phyloP scores from a whole-genome alignment of 2,888 invertebrate species.

The Drosophila neoperkinsi region DNA sequence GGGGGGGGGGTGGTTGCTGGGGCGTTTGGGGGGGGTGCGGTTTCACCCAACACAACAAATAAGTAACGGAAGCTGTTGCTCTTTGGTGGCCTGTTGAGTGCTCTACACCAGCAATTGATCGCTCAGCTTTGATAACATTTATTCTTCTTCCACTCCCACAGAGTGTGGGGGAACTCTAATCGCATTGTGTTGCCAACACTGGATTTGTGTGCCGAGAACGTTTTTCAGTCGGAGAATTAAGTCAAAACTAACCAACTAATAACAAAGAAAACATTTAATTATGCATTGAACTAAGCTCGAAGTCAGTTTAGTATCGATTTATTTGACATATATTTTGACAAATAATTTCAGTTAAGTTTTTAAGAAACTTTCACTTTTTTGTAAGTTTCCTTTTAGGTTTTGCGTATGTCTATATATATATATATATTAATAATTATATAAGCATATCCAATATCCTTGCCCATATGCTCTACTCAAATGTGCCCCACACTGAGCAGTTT shows the following conservation, averaged over 20 bases:
- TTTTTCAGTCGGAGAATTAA: background rate
- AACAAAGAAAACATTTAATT: background rate
- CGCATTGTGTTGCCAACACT: background rate
- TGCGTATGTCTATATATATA: no score
- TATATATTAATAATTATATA: background rate
- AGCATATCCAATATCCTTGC: background rate
- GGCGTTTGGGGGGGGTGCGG: background rate
- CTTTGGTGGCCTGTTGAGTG: constrained; percentile 15
- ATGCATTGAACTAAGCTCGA: background rate
- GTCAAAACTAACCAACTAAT: background rate
- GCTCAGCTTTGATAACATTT: background rate
- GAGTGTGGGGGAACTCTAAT: background rate
- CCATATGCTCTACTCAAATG: constrained; percentile 16
- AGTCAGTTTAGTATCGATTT: background rate
- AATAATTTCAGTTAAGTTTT: background rate
- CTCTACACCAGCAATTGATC: constrained; percentile 19
- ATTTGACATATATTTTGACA: background rate
- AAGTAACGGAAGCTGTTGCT: constrained; percentile 19
- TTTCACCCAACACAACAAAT: constrained; percentile 8
- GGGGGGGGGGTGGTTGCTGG: background rate
- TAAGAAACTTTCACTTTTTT: background rate
- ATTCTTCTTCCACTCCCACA: background rate
- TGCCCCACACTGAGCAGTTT: constrained; percentile 18
- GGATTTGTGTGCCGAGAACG: background rate
- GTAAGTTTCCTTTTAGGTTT: background rate